Evolutionary conservation across 2,888 invertebrate species (phyloP).

Genomic region (Platycheirus albimanus): DNA sequence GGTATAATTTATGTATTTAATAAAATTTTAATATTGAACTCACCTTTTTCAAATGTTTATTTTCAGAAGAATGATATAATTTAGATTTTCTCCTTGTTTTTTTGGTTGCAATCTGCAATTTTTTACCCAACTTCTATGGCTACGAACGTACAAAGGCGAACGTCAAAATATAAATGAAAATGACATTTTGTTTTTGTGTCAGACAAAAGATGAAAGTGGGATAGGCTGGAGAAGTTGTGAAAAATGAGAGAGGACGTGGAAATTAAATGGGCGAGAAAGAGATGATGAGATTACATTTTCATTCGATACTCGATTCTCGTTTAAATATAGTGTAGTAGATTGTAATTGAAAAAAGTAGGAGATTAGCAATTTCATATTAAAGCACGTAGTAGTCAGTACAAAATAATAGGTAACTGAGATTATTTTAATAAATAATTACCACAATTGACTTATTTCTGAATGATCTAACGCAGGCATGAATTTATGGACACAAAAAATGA

Average conservation of each 20-base stretch:
- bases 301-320: conserved; percentile 40
- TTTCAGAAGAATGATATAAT: not conserved
- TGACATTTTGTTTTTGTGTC: conserved; percentile 48
- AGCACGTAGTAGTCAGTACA: too few relatives aligned
- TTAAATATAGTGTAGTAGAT: conserved; percentile 7
- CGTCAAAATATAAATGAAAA: conserved; percentile 58
- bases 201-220: conserved; percentile 58
- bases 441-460: too few relatives aligned
- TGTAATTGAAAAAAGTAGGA: not conserved
- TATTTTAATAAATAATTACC: too few relatives aligned
- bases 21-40: not conserved
- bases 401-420: too few relatives aligned
- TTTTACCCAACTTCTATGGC: not conserved
- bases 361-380: too few relatives aligned
- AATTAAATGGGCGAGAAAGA: not conserved
- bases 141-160: conserved; percentile 34
- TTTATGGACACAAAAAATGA: too few relatives aligned
- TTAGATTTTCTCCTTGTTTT: not conserved
- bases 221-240: conserved; percentile 32
- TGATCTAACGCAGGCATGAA: too few relatives aligned
- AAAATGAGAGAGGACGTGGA: conserved; percentile 1
- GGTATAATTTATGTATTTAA: not conserved
- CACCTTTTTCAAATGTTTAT: conserved; percentile 13
- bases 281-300: not conserved
- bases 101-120: not conserved